Conservation (phyloP, 1,140 invertebrate genomes). For the Octopus sinensis region DNA sequence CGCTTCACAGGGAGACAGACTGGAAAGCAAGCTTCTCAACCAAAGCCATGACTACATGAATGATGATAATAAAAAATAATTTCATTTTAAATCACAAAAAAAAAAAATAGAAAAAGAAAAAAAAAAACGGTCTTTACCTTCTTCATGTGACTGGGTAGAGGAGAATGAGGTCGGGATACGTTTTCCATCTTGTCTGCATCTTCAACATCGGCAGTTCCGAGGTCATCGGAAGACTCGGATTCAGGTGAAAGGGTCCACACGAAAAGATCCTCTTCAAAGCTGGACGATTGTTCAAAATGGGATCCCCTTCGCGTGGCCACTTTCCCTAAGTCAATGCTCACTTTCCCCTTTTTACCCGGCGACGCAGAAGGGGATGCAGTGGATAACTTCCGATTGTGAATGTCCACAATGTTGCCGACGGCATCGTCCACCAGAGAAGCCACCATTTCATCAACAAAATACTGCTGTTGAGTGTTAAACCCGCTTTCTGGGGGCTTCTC, state of each 20-base stretch:
- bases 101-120: too few relatives aligned
- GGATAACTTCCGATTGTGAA: constrained; percentile 29
- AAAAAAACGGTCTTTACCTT: constrained; percentile 4
- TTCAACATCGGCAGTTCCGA: constrained; percentile 64
- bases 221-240: neutral
- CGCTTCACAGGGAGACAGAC: too few relatives aligned
- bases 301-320: neutral
- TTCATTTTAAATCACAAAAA: too few relatives aligned
- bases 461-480: constrained; percentile 2
- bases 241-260: neutral
- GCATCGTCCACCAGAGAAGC: constrained; percentile 47
- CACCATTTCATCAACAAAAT: constrained; percentile 30
- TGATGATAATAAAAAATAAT: too few relatives aligned
- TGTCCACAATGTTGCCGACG: constrained; percentile 44
- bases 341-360: neutral
- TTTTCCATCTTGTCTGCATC: neutral
- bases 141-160: constrained; percentile 63
- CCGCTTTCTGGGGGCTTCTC: neutral
- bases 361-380: too few relatives aligned
- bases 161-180: constrained; percentile 53
- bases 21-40: too few relatives aligned
- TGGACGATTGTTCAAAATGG: neutral
- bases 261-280: neutral
- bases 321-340: neutral
- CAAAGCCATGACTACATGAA: too few relatives aligned